Evolutionary conservation across 2,888 invertebrate genomes (phyloP).

Genomic region (Ormyrus thymus): DNA sequence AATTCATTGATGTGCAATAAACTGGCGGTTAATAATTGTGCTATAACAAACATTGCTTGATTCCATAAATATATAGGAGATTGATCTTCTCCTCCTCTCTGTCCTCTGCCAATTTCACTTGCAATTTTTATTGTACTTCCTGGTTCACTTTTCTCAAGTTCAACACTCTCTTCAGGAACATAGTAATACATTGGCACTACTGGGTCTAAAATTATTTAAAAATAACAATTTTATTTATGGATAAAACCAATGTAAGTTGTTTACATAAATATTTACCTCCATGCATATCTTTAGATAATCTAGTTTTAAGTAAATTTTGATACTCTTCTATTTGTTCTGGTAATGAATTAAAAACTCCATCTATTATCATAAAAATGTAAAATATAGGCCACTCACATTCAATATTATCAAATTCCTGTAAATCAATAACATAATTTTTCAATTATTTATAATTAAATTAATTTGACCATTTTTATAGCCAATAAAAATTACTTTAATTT

Average conservation of each 20-base stretch:
- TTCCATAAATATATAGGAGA: slow-evolving; percentile 82
- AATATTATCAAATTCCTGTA: slow-evolving; percentile 91
- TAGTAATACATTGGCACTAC: slow-evolving; percentile 96
- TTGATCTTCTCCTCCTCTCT: slow-evolving; percentile 63
- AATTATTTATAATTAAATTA: background rate
- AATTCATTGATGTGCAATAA: slow-evolving; percentile 95
- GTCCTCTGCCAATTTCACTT: slow-evolving; percentile 78
- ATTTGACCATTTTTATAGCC: background rate
- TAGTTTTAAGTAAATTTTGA: slow-evolving; percentile 87
- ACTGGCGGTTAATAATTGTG: slow-evolving; percentile 92
- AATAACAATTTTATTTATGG: slow-evolving; percentile 6
- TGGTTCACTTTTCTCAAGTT: slow-evolving; percentile 83
- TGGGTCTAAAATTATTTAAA: slow-evolving; percentile 80
- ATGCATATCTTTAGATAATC: slow-evolving; percentile 87
- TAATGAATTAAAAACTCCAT: slow-evolving; percentile 91
- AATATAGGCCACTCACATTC: slow-evolving; percentile 99
- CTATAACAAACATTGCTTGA: slow-evolving; percentile 95
- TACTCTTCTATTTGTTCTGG: slow-evolving; percentile 95
- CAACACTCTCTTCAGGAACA: slow-evolving; percentile 84
- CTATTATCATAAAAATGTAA: slow-evolving; percentile 96
- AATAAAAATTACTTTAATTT: slow-evolving; percentile 82
- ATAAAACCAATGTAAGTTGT: background rate
- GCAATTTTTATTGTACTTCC: slow-evolving; percentile 81
- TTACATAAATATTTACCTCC: slow-evolving; percentile 79
- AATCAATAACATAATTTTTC: slow-evolving; percentile 8